phyloP scores from a whole-genome alignment of 2,797 vertebrate genomes.

The Sebastes vulpes region DNA sequence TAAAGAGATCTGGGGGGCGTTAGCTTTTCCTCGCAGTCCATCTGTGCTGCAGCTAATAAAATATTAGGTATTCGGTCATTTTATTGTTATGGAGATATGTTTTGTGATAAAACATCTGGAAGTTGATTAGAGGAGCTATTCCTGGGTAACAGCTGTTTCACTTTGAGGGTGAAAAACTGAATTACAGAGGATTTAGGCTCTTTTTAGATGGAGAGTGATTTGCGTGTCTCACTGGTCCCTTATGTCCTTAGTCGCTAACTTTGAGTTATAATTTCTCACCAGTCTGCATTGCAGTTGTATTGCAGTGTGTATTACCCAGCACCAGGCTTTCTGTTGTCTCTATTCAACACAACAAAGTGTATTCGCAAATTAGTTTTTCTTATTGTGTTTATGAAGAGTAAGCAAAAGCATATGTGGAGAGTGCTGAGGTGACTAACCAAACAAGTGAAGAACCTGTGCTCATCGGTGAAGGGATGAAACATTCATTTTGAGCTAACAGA shows the following conservation, averaged over 20 bases:
- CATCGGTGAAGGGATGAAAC: neutral
- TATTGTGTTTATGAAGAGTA: neutral
- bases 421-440: conserved; percentile 11
- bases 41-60: conserved; percentile 58
- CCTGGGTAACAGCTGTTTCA: conserved; percentile 66
- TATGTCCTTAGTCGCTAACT: conserved; percentile 15
- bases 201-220: conserved; percentile 56
- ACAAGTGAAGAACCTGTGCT: conserved; percentile 4
- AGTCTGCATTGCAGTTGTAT: conserved; percentile 22
- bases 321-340: conserved; percentile 10
- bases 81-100: conserved; percentile 52
- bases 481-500: conserved; percentile 10
- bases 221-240: conserved; percentile 24
- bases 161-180: conserved; percentile 40
- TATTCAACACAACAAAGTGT: neutral
- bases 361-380: neutral
- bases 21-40: conserved; percentile 30
- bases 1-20: conserved; percentile 34
- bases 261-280: conserved; percentile 11
- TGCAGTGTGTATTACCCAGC: neutral
- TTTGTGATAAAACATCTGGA: conserved; percentile 64
- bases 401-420: neutral
- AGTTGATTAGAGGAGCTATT: conserved; percentile 66
- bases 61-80: conserved; percentile 34
- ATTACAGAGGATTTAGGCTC: conserved; percentile 53